Base-by-base conservation (phyloP, 1,140 invertebrate genomes). In the Leptopilina boulardi region DNA sequence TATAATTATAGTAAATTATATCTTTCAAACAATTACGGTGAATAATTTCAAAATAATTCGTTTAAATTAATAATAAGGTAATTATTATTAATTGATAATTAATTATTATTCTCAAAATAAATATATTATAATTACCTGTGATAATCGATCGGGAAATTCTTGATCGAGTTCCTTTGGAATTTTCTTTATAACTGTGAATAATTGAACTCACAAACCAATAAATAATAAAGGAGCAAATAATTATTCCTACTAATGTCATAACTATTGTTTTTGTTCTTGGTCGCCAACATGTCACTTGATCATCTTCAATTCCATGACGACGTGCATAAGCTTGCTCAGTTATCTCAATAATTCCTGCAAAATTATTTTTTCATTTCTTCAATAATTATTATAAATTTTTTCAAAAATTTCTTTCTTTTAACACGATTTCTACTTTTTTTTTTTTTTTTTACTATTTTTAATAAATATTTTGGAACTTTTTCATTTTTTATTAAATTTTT, bases 151-250 rank as follows among this genome's bases (percentile, higher is more conserved):
- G 23, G 2, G 59, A 30, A 4, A 66, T 4, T 30, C 26, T 66
- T 30, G 59, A 30, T 66, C 59, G 59, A 8, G 59, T 34, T 66
- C 23, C 56, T 30, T 21, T 30, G 23, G 26, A 11, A n/a, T 66
- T 66, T 66, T 66, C 59, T 66, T 66, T 66, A 66, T 66, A 66
- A 11, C 21, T 23, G 5, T 66, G 59, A 30, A 82, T 73, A 74
- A 83, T 84, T 13, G 84, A 82, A 26, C 74, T 81, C 15, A 84
- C 78, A 41, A 86, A 78, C 84, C 85, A 86, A 74, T 82, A 85
- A 70, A 84, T 73, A 19, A 84, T 83, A 9, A 85, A 72, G 3
- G 78, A 81, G 11, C 78, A 18, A 30, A 85, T 44, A 3, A 81
- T 23, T 34, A 77, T 41, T 51, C 79, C 84, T 19, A 80, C 71